Evolutionary conservation across 2,888 invertebrate species (phyloP), one percentile per base, ranked within the genome.

Genomic region (Nomada goodeniana): DNA sequence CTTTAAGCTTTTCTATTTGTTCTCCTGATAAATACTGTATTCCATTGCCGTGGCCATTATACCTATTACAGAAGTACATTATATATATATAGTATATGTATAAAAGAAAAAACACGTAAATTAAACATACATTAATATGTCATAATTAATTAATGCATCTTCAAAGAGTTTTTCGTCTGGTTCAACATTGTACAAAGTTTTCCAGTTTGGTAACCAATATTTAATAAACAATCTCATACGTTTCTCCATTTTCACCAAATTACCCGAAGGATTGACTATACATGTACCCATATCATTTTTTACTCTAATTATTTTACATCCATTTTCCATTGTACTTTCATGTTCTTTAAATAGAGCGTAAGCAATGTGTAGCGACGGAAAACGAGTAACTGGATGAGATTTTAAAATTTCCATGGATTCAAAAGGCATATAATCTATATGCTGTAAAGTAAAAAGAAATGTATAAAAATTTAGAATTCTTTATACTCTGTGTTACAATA

Each of bases 11-110:
- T 93, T 95, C 94, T n/a, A 96, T 92, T 72, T 91, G 94, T 90
- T 94, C 94, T 50, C 94, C 94, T 26, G 94, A 94, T 52, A 96
- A 95, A 89, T 96, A 96, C 88, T 96, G 95, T 78, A 95, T 95
- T 0, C 97, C 97, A 91, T 96, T 96, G 1, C 97, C 97, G 94
- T 97, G 97, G 0, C 97, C 97, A 92, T 96, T 96, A 92, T 97
- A 97, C 67, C 97, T 97, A 91, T 0, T 36, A 20, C 55, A n/a
- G 65, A 47, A 59, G 67, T 47, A 55, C 18, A 15, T 18, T 18
- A 26, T 52, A 26, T 52, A 18, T 59, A 29, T 13, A 2, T 65
- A 26, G 11, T n/a, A 29, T 0, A 18, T 9, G 52, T 57, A 1
- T 36, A 7, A 36, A 36, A 36, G 36, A 57, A 42, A 72, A 10